Percentiles rank a stretch among this genome's conserved stretches.
Evolutionary conservation across 2,888 invertebrate genomes (phyloP).

Genomic region (Microchrysa polita): DNA sequence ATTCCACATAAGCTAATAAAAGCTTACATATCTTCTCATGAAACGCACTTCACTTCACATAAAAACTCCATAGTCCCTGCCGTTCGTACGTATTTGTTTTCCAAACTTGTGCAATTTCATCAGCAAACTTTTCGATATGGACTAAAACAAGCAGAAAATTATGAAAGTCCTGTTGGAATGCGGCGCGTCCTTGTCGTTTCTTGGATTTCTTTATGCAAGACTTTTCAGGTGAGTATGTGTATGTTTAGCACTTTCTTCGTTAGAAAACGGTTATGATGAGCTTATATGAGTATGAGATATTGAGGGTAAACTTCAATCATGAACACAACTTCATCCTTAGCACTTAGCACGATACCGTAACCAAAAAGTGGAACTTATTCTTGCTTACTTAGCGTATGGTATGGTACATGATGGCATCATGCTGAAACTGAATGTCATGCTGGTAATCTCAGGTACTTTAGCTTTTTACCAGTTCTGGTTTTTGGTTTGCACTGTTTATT

Average conservation of each 20-base stretch:
- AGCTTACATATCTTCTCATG: too few species aligned
- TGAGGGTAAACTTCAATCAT: background rate
- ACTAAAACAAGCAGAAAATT: slow-evolving; percentile 11
- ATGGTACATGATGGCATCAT: too few species aligned
- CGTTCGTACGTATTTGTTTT: background rate
- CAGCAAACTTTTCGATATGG: slow-evolving; percentile 3
- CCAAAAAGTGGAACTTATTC: too few species aligned
- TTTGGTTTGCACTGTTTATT: slow-evolving; percentile 6
- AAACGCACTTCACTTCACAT: too few species aligned
- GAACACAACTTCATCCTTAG: slow-evolving; percentile 2
- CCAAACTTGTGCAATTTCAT: slow-evolving; percentile 9
- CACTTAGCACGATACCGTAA: background rate
- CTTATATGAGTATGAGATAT: background rate
- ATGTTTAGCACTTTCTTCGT: too few species aligned
- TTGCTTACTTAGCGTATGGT: too few species aligned
- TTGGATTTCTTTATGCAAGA: background rate
- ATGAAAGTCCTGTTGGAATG: background rate
- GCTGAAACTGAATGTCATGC: too few species aligned
- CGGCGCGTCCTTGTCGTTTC: background rate
- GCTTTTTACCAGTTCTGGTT: background rate
- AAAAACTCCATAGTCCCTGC: too few species aligned
- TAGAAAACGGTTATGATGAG: too few species aligned
- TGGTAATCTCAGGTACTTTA: too few species aligned
- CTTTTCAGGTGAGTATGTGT: slow-evolving; percentile 11
- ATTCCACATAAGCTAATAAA: too few species aligned